Evolutionary conservation across 2,888 invertebrate genomes (phyloP).

Genomic region (Mythimna impura): DNA sequence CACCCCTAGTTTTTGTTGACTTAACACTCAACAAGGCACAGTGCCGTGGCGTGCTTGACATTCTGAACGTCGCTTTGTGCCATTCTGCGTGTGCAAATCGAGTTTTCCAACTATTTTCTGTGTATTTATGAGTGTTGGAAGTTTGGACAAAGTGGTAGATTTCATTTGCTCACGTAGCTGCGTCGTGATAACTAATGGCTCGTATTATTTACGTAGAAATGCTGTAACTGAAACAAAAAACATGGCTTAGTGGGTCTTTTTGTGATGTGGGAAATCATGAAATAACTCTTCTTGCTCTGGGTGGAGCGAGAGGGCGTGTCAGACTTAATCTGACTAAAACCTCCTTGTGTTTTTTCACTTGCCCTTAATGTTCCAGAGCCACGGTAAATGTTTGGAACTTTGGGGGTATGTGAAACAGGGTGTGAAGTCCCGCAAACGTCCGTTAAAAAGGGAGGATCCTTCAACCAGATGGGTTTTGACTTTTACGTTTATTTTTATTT

Average conservation of each 20-base stretch:
- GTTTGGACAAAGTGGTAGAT: conserved; percentile 48
- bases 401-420: too few relatives aligned
- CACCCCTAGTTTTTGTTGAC: conserved; percentile 67
- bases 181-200: conserved; percentile 34
- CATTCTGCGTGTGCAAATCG: conserved; percentile 64
- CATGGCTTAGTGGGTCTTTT: neutral
- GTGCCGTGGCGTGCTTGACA: conserved; percentile 70
- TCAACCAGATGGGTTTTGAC: too few relatives aligned
- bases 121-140: conserved; percentile 61
- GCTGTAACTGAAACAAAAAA: conserved; percentile 22
- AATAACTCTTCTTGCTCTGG: too few relatives aligned
- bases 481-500: too few relatives aligned
- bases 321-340: too few relatives aligned
- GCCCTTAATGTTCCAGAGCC: too few relatives aligned
- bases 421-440: too few relatives aligned
- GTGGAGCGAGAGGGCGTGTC: too few relatives aligned
- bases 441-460: too few relatives aligned
- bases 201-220: conserved; percentile 22
- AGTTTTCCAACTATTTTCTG: conserved; percentile 69
- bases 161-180: conserved; percentile 49
- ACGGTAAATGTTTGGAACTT: too few relatives aligned
- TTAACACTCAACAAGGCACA: conserved; percentile 56
- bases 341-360: too few relatives aligned
- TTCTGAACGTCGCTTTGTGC: conserved; percentile 69
- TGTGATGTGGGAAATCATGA: too few relatives aligned